Evolutionary conservation across 2,113 vertebrate species (phyloP).

Genomic region (Trinectes maculatus): DNA sequence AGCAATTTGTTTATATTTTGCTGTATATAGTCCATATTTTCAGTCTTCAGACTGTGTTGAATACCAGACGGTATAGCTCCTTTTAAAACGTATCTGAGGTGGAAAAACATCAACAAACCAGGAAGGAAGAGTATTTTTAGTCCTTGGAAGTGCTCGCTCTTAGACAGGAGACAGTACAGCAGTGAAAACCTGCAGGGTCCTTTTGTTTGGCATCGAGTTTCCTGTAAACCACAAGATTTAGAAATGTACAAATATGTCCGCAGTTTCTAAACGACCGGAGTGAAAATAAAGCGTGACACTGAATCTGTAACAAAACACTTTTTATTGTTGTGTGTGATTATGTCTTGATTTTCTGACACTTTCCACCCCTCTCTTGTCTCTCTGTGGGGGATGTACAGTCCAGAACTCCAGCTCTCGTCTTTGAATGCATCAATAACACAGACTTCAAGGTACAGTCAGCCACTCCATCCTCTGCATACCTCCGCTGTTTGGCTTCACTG

Average conservation of each 20-base stretch:
- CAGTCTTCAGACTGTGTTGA: too few relatives aligned
- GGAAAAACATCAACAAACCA: slow-evolving; percentile 1
- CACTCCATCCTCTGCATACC: slow-evolving; percentile 1
- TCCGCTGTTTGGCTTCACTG: too few relatives aligned
- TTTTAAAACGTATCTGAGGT: slow-evolving; percentile 3
- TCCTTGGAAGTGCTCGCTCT: neutral
- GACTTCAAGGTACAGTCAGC: slow-evolving; percentile 93
- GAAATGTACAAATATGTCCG: neutral
- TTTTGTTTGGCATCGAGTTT: slow-evolving; percentile 9
- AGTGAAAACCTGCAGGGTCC: slow-evolving; percentile 13
- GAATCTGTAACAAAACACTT: slow-evolving; percentile 4
- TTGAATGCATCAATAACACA: slow-evolving; percentile 99
- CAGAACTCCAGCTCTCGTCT: slow-evolving; percentile 94
- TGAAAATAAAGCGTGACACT: neutral
- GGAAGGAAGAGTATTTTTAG: slow-evolving; percentile 38
- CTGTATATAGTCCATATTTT: neutral
- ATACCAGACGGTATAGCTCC: neutral
- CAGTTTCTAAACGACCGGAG: too few relatives aligned
- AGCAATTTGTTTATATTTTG: neutral
- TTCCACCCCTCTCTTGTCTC: slow-evolving; percentile 9
- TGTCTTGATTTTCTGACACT: neutral
- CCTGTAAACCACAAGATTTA: neutral
- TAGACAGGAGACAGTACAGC: neutral
- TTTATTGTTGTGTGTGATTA: neutral
- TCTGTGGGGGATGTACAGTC: slow-evolving; percentile 51